These are phyloP conservation scores for Steatornis caripensis DNA, from an alignment of 2,113 vertebrate genomes.

Conservation along the genomic window DNA sequence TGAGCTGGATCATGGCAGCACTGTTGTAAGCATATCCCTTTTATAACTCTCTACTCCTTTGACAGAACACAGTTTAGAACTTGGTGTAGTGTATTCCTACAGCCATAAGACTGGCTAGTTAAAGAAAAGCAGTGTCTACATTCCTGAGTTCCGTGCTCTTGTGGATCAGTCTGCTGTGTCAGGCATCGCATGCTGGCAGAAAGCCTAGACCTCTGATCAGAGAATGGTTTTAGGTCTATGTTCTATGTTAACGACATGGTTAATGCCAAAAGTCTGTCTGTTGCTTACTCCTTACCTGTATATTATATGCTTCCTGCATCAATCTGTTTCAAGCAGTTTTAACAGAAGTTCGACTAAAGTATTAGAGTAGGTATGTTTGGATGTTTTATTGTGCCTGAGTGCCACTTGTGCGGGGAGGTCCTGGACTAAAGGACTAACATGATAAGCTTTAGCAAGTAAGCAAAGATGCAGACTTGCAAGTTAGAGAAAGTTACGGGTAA, in stretches of 20 bases:
- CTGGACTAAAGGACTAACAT: neutral
- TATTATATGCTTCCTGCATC: neutral
- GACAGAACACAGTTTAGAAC: neutral
- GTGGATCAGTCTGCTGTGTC: neutral
- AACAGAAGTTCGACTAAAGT: neutral
- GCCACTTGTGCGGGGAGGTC: neutral
- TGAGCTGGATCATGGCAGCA: neutral
- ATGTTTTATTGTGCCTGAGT: neutral
- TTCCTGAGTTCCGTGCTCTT: neutral
- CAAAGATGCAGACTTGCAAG: neutral
- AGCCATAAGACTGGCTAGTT: neutral
- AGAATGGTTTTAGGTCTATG: neutral
- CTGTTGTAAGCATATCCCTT: neutral
- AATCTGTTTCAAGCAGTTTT: neutral
- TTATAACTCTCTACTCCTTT: neutral
- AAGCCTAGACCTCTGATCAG: neutral
- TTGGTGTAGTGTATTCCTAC: neutral
- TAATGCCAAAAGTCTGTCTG: neutral
- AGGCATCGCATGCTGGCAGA: neutral
- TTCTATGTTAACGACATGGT: neutral
- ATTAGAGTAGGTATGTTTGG: neutral
- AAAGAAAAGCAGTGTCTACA: neutral
- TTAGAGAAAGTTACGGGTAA: neutral
- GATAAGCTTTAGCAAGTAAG: neutral
- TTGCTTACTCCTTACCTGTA: neutral